Evolutionary conservation across 2,113 vertebrate species (phyloP).

Genomic region (Saguinus midas): DNA sequence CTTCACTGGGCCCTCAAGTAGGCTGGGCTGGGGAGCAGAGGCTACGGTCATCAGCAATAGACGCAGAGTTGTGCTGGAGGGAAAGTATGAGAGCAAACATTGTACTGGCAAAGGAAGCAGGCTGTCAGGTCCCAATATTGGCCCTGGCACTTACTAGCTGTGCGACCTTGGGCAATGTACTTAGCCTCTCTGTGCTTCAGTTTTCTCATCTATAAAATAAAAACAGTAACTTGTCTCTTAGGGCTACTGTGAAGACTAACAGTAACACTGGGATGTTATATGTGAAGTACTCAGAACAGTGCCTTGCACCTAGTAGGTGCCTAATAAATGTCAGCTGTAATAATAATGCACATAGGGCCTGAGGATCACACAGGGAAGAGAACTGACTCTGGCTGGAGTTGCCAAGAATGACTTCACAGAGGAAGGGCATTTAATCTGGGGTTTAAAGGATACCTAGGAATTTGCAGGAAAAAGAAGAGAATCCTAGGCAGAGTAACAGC

Average conservation of each 20-base stretch:
- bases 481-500: neutral
- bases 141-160: neutral
- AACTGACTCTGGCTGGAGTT: neutral
- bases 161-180: neutral
- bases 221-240: neutral
- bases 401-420: neutral
- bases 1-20: neutral
- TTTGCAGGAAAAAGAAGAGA: neutral
- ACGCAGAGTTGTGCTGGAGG: accelerated
- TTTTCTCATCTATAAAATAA: neutral
- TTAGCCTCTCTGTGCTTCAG: neutral
- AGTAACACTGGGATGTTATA: neutral
- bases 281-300: neutral
- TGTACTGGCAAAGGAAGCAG: neutral
- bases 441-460: neutral
- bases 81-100: neutral
- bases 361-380: neutral
- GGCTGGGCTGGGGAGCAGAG: neutral
- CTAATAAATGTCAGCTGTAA: neutral
- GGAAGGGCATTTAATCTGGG: neutral
- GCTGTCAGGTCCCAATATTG: neutral
- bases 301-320: neutral
- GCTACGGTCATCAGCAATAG: neutral
- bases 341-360: neutral
- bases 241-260: neutral